phyloP scores from a whole-genome alignment of 2,797 vertebrate species.

The Taenioides sp. region DNA sequence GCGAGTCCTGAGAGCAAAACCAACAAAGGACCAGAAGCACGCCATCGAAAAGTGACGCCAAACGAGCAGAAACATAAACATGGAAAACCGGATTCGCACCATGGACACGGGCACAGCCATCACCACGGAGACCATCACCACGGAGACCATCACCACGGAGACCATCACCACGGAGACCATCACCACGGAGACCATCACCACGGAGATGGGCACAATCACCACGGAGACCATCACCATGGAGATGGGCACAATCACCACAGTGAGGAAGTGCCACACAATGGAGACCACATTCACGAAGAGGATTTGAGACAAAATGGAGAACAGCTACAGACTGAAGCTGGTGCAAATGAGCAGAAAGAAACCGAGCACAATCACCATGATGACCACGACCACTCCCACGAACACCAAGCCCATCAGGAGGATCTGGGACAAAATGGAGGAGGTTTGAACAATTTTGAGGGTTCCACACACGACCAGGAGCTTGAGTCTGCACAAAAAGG shows the following conservation, averaged over 20 bases:
- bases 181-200: constrained; percentile 1
- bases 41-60: neutral
- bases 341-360: neutral
- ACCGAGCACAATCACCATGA: neutral
- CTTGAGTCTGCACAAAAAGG: neutral
- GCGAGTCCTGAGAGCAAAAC: constrained; percentile 23
- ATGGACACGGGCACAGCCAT: constrained; percentile 1
- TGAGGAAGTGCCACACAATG: constrained; percentile 26
- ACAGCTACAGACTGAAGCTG: neutral
- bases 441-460: neutral
- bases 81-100: neutral
- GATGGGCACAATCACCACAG: constrained; percentile 39
- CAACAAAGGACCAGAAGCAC: no score
- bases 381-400: constrained; percentile 16
- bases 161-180: constrained; percentile 23
- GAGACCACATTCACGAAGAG: neutral
- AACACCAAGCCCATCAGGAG: neutral
- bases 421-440: neutral
- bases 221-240: constrained; percentile 23
- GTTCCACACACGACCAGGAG: neutral
- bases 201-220: constrained; percentile 9
- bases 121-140: constrained; percentile 16
- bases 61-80: neutral
- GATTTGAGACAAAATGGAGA: no score
- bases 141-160: constrained; percentile 21